Evolutionary conservation across 1,140 invertebrate genomes (phyloP), one percentile per base, ranked within the genome.

Genomic region (Mylabris phalerata): DNA sequence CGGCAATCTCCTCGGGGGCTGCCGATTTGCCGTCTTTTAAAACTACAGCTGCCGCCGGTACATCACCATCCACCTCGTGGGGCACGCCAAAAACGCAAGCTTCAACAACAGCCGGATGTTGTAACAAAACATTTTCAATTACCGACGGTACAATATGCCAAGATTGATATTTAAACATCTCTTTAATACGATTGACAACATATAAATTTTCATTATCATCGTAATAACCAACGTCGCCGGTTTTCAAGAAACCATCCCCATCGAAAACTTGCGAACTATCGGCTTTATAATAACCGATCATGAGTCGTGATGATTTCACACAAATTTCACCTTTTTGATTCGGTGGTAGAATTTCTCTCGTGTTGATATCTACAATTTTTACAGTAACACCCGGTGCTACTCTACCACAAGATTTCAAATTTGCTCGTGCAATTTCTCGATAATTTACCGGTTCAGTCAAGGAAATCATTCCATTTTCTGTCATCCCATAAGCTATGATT

Each of bases 311-410:
- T 6, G 77, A 74, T 43, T 74, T 73, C 3, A 79, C 66, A 50
- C 76, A 82, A 40, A 86, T 62, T 67, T 84, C 84, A 32, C 84
- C 84, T 57, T 64, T 55, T 57, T 75, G 57, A 45, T 76, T 69
- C 1, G 77, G 70, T 2, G 76, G 77, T 39, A 80, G 60, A 42
- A 70, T 27, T 63, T 75, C 56, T 19, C 74, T 70, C 9, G 73
- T 78, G 11, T 78, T 67, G 11, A 71, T 24, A 67, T 78, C 71
- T 9, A 75, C 63, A 25, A 67, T 46, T 13, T 52, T 52, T 9
- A 52, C 2, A 0, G 40, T 13, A 43, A 43, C 4, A 2, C 50
- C 50, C 2, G 11, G n/a, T 10, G 41, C 25, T 4, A 25, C 24
- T 44, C 45, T 52, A 6, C 50, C 50, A 43, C 11, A 52, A 43